These are phyloP conservation scores for Furnarius figulus DNA, from an alignment of 2,113 vertebrate genomes.

Conservation along the genomic window DNA sequence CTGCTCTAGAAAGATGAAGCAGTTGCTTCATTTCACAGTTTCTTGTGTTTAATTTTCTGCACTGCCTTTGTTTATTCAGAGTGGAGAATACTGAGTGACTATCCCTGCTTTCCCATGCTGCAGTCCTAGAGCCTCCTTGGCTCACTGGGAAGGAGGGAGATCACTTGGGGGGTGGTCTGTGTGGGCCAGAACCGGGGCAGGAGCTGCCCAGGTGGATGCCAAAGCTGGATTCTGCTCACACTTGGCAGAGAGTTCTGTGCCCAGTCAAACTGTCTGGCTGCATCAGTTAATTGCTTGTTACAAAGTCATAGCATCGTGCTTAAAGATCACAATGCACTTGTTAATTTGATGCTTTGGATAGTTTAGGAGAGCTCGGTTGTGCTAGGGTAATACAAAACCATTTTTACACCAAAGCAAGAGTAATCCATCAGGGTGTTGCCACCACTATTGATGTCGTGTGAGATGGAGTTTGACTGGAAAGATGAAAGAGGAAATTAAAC, in stretches of 20 bases:
- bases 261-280: not conserved
- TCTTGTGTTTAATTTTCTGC: not conserved
- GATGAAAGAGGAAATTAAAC: conserved; percentile 47
- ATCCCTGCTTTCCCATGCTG: rapidly evolving
- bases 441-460: not conserved
- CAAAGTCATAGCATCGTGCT: not conserved
- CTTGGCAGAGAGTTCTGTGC: not conserved
- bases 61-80: not conserved
- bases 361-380: not conserved
- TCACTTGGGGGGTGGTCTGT: not conserved
- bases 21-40: not conserved
- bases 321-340: not conserved
- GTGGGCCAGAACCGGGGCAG: not conserved
- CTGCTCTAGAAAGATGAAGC: not conserved
- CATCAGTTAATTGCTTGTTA: not conserved
- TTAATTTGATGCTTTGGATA: not conserved
- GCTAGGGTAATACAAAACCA: not conserved
- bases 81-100: not conserved
- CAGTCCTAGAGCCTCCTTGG: not conserved
- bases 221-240: not conserved
- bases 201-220: not conserved
- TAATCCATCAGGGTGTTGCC: not conserved
- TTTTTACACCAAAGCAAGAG: not conserved
- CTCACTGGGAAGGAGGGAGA: rapidly evolving
- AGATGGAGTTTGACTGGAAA: conserved; percentile 19